Conservation (phyloP, 2,888 invertebrate genomes). For the Parnassius orleans region DNA sequence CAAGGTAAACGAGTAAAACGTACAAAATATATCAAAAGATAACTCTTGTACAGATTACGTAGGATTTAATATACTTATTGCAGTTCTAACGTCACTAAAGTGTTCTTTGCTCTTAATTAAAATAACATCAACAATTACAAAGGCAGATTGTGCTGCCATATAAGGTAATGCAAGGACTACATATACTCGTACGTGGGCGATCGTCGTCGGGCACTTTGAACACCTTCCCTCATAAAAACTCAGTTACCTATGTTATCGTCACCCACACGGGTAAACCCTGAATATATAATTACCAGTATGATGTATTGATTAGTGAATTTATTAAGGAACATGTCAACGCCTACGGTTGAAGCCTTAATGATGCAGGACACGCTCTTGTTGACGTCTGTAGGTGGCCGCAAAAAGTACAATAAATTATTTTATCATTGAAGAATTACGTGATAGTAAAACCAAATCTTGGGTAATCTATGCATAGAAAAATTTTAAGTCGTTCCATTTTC, state of each 20-base stretch:
- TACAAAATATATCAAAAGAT: no score
- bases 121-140: slow-evolving; percentile 55
- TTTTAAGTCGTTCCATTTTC: no score
- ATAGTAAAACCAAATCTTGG: neutral
- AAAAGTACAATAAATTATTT: slow-evolving; percentile 2
- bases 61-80: slow-evolving; percentile 5
- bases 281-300: slow-evolving; percentile 31
- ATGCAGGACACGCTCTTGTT: slow-evolving; percentile 30
- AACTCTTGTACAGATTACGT: neutral
- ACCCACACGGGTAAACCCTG: slow-evolving; percentile 50
- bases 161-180: slow-evolving; percentile 57
- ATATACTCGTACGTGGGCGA: slow-evolving; percentile 47
- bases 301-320: slow-evolving; percentile 22
- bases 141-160: slow-evolving; percentile 52
- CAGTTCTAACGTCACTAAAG: neutral
- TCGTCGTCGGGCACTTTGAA: slow-evolving; percentile 56
- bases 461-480: neutral
- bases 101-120: slow-evolving; percentile 40
- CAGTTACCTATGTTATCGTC: slow-evolving; percentile 40
- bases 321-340: slow-evolving; percentile 10
- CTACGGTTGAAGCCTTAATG: slow-evolving; percentile 26
- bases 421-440: neutral
- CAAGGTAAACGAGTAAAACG: no score
- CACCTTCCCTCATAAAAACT: slow-evolving; percentile 55
- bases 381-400: slow-evolving; percentile 3